phyloP scores from a whole-genome alignment of 2,113 vertebrate species.

The Ceyx margarethae region DNA sequence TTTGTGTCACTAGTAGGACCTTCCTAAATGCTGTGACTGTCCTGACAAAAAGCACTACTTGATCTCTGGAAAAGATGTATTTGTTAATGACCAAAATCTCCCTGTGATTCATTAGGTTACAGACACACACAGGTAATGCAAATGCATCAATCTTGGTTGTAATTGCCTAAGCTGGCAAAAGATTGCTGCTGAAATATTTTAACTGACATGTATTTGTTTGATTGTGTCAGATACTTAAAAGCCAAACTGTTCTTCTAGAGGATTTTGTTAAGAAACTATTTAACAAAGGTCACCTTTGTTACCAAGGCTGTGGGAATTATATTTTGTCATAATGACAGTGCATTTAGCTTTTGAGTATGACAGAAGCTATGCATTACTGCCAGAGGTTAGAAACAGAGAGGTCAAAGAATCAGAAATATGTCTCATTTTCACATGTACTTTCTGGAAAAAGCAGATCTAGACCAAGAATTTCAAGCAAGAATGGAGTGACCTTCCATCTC shows the following conservation, averaged over 20 bases:
- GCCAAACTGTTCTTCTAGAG: neutral
- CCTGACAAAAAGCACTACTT: neutral
- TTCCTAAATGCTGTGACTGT: neutral
- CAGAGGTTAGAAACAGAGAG: neutral
- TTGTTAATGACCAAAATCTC: neutral
- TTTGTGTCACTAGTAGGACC: neutral
- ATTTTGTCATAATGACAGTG: slow-evolving; percentile 18
- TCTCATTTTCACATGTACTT: neutral
- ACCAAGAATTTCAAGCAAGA: neutral
- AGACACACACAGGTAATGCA: neutral
- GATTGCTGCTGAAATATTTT: neutral
- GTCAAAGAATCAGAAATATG: neutral
- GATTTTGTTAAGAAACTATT: neutral
- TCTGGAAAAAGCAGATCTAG: neutral
- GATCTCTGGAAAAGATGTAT: neutral
- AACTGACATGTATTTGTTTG: neutral
- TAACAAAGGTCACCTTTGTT: slow-evolving; percentile 37
- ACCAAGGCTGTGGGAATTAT: neutral
- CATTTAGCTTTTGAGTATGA: neutral
- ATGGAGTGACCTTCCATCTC: neutral
- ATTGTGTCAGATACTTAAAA: neutral
- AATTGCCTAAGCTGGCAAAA: neutral
- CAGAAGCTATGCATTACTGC: neutral
- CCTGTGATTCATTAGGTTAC: neutral
- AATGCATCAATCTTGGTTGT: neutral